phyloP scores from a whole-genome alignment of 2,888 invertebrate species.

The Meganola albula region DNA sequence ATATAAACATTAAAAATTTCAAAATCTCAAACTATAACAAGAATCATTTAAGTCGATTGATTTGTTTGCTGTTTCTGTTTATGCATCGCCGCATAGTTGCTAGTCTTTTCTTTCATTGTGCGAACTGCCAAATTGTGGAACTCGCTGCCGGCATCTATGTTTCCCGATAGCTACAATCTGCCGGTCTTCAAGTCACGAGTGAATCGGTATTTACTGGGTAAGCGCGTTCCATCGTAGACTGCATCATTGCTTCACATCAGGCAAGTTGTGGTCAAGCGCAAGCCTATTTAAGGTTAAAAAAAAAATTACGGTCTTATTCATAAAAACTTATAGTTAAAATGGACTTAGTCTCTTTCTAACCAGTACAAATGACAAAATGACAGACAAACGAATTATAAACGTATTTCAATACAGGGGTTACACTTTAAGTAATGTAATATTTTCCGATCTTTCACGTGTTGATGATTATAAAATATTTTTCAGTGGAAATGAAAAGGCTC shows the following conservation, averaged over 20 bases:
- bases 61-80: no score
- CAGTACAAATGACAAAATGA: not conserved
- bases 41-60: not conserved
- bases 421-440: not conserved
- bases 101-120: not conserved
- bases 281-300: no score
- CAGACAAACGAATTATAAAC: no score
- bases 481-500: slow-evolving; percentile 1
- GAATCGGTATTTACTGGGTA: no score
- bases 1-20: not conserved
- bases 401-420: not conserved
- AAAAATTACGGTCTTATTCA: not conserved
- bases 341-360: not conserved
- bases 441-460: not conserved
- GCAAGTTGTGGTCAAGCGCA: no score
- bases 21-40: not conserved
- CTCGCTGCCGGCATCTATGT: not conserved
- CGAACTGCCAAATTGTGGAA: not conserved
- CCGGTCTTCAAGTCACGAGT: no score
- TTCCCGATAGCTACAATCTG: no score
- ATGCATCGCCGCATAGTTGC: no score
- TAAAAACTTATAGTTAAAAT: not conserved
- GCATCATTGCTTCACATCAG: no score
- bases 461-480: not conserved
- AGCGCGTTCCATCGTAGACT: no score